Evolutionary conservation across 2,888 invertebrate species (phyloP).

Genomic region (Rotaria socialis): DNA sequence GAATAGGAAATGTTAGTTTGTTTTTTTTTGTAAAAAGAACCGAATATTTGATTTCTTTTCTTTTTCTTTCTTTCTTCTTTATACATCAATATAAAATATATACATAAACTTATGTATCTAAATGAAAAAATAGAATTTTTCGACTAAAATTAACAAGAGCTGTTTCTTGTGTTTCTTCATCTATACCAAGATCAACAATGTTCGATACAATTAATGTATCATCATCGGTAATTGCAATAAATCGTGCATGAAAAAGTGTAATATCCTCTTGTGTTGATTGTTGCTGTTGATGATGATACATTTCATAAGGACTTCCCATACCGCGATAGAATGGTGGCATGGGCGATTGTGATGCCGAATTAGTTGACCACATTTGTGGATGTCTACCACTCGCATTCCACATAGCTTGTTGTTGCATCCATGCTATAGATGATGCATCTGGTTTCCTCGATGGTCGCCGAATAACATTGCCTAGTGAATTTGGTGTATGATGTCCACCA

Average conservation of each 20-base stretch:
- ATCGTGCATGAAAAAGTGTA: neutral
- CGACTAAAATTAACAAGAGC: neutral
- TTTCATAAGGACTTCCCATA: neutral
- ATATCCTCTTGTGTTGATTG: neutral
- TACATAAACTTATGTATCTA: neutral
- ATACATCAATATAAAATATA: neutral
- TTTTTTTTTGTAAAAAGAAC: neutral
- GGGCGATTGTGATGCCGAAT: neutral
- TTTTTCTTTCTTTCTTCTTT: neutral
- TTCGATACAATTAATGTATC: slow-evolving; percentile 32
- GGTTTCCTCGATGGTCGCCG: neutral
- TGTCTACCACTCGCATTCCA: neutral
- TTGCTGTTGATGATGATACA: neutral
- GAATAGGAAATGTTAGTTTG: neutral
- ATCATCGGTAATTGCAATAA: slow-evolving; percentile 28
- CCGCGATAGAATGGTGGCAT: neutral
- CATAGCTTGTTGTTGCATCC: slow-evolving; percentile 30
- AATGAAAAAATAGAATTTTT: slow-evolving; percentile 35
- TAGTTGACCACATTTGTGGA: neutral
- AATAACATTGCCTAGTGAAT: neutral
- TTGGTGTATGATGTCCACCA: neutral
- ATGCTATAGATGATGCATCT: neutral
- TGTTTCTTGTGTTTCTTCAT: slow-evolving; percentile 18
- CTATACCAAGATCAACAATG: slow-evolving; percentile 8
- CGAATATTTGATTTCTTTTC: neutral